phyloP scores from a whole-genome alignment of 64 coral and sea anemone species.

The Porites lutea region DNA sequence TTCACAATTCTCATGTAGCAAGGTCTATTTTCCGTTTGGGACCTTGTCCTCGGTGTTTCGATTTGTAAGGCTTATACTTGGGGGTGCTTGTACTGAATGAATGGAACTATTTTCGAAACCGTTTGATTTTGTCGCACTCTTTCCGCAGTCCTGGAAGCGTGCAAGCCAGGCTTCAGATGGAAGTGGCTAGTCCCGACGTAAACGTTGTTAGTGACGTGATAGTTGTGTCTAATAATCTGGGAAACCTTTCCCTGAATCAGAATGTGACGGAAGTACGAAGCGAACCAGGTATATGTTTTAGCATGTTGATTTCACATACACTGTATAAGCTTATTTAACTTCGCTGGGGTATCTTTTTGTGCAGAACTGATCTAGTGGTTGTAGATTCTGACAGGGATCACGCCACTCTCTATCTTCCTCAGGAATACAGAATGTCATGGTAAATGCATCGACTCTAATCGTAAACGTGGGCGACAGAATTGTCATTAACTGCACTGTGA shows the following conservation, averaged over 20 bases:
- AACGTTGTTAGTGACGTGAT: background rate
- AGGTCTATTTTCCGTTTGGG: no score
- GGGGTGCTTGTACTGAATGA: no score
- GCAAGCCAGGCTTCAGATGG: background rate
- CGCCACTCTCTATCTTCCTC: background rate
- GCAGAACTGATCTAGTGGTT: no score
- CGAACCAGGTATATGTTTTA: background rate
- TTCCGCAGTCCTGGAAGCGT: conserved; percentile 27
- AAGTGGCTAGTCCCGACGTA: conserved; percentile 10
- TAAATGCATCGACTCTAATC: background rate
- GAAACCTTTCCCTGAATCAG: conserved; percentile 6
- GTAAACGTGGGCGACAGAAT: background rate
- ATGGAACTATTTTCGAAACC: no score
- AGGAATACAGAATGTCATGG: background rate
- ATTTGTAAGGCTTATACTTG: no score
- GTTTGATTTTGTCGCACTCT: no score
- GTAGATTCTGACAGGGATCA: no score
- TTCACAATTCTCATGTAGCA: no score
- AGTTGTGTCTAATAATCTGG: background rate
- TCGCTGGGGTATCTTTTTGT: no score
- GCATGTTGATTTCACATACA: background rate
- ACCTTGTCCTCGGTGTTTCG: no score
- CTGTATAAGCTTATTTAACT: background rate
- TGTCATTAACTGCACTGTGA: conserved; percentile 7
- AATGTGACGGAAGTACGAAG: conserved; percentile 19